Base-by-base conservation (phyloP, 2,888 invertebrate species). In the Pristionchus exspectatus region DNA sequence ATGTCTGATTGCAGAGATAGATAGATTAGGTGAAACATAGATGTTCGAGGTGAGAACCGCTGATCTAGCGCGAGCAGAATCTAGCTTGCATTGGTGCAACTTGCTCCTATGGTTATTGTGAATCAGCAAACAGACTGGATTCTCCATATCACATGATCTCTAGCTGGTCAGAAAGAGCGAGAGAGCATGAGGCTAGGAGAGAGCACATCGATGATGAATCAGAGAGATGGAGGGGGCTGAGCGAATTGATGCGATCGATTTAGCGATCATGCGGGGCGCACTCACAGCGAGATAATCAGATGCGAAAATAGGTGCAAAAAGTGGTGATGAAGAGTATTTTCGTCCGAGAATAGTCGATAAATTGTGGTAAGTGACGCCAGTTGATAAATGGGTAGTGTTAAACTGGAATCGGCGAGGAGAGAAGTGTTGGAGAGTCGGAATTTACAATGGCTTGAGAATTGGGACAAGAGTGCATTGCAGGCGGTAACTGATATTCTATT, bases 251-350 rank as follows among this genome's bases (percentile, higher is more conserved):
- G 56, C 56, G 18, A 12, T 9, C n/a, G 38, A 74, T 74, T 66
- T 74, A 18, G 74, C 14, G 30, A 74, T 74, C 33, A 74, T 74
- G 74, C 74, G 74, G 63, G 21, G 38, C 24, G 10, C 24, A 9
- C 16, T 74, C 44, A 10, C 9, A 10, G 1, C 16, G 38, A 16
- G 21, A 10, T 33, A 38, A 38, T 24, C 24, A 74, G 21, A 74
- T 21, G 74, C 74, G 38, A 38, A 77, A 27, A 27, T 84, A 33
- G 84, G 54, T 84, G 54, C 59, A 44, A 59, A 59, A 84, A 54
- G 84, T 54, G 84, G 54, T 16, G 18, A n/a, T n/a, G n/a, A 24
- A 24, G 3, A n/a, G 21, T 56, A 56, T 56, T 56, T 56, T 56
- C 18, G 44, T 10, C 9, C 12, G 3, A 12, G n/a, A 10, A 50